Percentiles rank a stretch among this genome's conserved stretches.
These are phyloP conservation scores for Drosophila bunnanda DNA, from an alignment of 2,888 invertebrate genomes.

Conservation along the genomic window DNA sequence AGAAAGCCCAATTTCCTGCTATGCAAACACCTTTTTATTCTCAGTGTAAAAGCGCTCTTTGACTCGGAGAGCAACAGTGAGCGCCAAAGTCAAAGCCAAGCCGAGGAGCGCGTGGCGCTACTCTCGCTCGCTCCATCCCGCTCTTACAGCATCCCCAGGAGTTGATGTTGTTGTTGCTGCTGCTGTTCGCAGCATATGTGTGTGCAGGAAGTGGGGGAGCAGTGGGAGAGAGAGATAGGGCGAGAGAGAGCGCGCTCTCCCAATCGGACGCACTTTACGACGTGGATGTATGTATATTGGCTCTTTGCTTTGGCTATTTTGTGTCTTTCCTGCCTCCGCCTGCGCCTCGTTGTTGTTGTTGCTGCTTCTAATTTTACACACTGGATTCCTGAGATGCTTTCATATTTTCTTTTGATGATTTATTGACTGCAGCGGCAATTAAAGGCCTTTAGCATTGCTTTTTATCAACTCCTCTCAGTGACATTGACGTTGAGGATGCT, in stretches of 20 bases:
- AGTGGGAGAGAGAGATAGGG: slow-evolving; percentile 37
- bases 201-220: slow-evolving; percentile 67
- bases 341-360: slow-evolving; percentile 14
- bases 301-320: slow-evolving; percentile 51
- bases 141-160: slow-evolving; percentile 68
- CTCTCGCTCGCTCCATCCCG: slow-evolving; percentile 27
- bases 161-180: slow-evolving; percentile 38
- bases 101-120: slow-evolving; percentile 9
- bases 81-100: slow-evolving; percentile 16
- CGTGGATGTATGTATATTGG: slow-evolving; percentile 48
- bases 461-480: slow-evolving; percentile 76
- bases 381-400: slow-evolving; percentile 74
- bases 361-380: slow-evolving; percentile 73
- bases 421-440: slow-evolving; percentile 78
- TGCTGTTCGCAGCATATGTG: slow-evolving; percentile 62
- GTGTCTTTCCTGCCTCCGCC: slow-evolving; percentile 50
- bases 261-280: slow-evolving; percentile 59
- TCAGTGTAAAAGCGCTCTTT: slow-evolving; percentile 24
- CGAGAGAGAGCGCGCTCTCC: slow-evolving; percentile 35
- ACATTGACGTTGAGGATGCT: slow-evolving; percentile 59
- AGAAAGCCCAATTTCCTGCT: too few relatives aligned
- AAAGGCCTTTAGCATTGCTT: slow-evolving; percentile 77
- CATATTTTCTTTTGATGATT: slow-evolving; percentile 79
- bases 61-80: slow-evolving; percentile 44
- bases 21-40: neutral